These are phyloP conservation scores for Netelia inedita DNA, from an alignment of 2,888 invertebrate species.

Conservation along the genomic window DNA sequence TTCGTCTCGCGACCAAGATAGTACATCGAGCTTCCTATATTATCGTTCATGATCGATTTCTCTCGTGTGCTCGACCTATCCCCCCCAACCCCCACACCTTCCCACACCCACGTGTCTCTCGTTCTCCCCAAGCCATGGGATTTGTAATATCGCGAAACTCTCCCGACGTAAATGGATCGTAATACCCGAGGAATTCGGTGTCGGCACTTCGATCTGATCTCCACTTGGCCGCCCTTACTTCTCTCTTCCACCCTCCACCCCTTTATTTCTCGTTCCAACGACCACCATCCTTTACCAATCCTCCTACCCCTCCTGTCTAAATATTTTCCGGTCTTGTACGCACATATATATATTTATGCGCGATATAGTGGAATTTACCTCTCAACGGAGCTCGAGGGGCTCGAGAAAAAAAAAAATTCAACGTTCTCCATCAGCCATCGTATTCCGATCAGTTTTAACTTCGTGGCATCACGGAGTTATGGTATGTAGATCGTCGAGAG, in stretches of 20 bases:
- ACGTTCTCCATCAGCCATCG: conserved; percentile 28
- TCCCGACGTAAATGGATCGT: conserved; percentile 78
- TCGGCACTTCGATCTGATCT: conserved; percentile 61
- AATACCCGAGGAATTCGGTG: conserved; percentile 76
- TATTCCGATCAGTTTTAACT: conserved; percentile 57
- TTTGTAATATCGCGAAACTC: conserved; percentile 80
- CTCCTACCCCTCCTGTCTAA: conserved; percentile 41
- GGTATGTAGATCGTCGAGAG: conserved; percentile 21
- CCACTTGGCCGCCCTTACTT: neutral
- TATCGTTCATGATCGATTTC: conserved; percentile 69
- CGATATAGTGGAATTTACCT: conserved; percentile 46
- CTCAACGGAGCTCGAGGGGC: conserved; percentile 13
- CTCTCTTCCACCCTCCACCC: conserved; percentile 43
- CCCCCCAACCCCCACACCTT: conserved; percentile 49
- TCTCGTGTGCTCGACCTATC: conserved; percentile 48
- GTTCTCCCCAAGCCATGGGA: conserved; percentile 70
- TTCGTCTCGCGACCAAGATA: conserved; percentile 42
- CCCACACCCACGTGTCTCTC: conserved; percentile 67
- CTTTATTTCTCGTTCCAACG: conserved; percentile 46
- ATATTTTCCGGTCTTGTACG: conserved; percentile 40
- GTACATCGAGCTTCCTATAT: conserved; percentile 61
- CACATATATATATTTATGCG: conserved; percentile 10
- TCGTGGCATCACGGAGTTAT: conserved; percentile 20
- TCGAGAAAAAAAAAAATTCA: conserved; percentile 23
- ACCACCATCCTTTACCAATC: conserved; percentile 12